Evolutionary conservation across 2,888 invertebrate genomes (phyloP), one percentile per base, ranked within the genome.

Genomic region (Pristionchus exspectatus): DNA sequence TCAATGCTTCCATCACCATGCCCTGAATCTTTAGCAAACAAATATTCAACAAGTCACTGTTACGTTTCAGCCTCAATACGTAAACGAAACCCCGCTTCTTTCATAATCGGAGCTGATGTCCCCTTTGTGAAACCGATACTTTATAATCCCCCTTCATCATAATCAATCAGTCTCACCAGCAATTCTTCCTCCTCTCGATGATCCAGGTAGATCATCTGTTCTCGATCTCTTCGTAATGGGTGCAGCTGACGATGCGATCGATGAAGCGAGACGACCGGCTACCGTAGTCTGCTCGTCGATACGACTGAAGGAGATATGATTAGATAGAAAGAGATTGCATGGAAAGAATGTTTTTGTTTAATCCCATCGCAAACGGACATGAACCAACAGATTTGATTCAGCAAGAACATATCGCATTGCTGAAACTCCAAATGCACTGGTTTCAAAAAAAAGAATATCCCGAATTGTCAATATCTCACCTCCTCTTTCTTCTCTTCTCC

Each of bases 401-500:
- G 56, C 14, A 56, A 56, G 56, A 4, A 56, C 56, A 56, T 56
- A 56, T 18, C 56, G 14, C 14, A 14, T 14, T 18, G 56, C 56
- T 27, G n/a, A 2, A 30, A 69, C 69, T 24, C 27, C 12, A 69
- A 69, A 69, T 4, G 27, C 12, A 30, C 69, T 2, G 69, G 69
- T 69, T 69, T 69, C 30, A 30, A n/a, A 5, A n/a, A 14, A 14
- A 5, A 27, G n/a, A 69, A 27, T 30, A 14, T 12, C 30, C 0
- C 27, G 0, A 27, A 69, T 69, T 69, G 14, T 50, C 14, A 12
- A 69, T 12, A 4, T n/a, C 38, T 7, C 1, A 77, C 77, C 77
- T 77, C 77, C 77, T 77, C 77, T 77, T 77, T 21, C 77, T 77
- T 16, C 30, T 44, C 24, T 77, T 77, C 38, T 77, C 74, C 33